A percentile compares a stretch with the other conserved stretches of the same genome.
Evolutionary conservation across 2,797 vertebrate genomes (phyloP).

Genomic region (Hapalemur alaotrensis): DNA sequence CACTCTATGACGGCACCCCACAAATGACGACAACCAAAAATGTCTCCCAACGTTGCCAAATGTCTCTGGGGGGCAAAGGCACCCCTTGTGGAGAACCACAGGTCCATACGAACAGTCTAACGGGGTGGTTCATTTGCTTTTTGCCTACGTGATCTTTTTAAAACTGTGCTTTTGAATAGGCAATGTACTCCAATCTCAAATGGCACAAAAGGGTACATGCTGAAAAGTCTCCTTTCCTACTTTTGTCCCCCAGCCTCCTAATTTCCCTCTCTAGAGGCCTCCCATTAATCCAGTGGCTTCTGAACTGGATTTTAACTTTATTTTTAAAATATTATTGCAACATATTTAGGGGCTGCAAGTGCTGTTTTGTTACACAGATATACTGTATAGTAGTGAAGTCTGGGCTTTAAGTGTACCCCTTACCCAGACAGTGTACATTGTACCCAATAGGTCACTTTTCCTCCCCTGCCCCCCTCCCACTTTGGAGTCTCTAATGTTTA

Average conservation of each 20-base stretch:
- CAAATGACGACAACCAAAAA: neutral
- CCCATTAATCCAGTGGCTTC: neutral
- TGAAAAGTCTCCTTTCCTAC: neutral
- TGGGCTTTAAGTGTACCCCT: neutral
- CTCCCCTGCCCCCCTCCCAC: too few species aligned
- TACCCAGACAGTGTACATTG: neutral
- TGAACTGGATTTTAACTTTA: neutral
- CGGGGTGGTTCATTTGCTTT: neutral
- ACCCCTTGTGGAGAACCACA: neutral
- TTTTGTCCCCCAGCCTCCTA: too few species aligned
- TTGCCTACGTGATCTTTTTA: neutral
- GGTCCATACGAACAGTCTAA: neutral
- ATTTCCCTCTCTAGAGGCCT: neutral
- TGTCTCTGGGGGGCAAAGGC: neutral
- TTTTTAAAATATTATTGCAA: neutral
- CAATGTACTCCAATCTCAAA: neutral
- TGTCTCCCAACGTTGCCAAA: neutral
- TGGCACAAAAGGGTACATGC: neutral
- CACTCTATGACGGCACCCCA: neutral
- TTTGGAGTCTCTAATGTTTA: neutral
- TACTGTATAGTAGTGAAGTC: neutral
- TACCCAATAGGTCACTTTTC: neutral
- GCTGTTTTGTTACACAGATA: neutral
- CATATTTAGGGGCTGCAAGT: neutral
- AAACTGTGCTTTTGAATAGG: neutral